Conservation (phyloP, 2,888 invertebrate genomes). For the Iphiclides podalirius region DNA sequence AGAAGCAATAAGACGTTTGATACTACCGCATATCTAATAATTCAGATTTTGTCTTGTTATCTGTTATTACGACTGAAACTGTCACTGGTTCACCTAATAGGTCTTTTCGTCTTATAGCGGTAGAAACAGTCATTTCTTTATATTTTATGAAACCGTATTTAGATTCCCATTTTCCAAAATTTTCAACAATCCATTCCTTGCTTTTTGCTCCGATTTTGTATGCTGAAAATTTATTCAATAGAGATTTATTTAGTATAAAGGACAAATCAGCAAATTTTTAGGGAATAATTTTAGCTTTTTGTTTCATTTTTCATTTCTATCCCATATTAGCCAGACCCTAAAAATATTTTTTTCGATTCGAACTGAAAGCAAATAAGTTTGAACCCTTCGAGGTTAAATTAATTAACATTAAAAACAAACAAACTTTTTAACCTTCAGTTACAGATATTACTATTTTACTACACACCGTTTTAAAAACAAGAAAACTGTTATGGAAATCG, state of each 20-base stretch:
- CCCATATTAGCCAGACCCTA: no score
- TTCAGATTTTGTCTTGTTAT: slow-evolving; percentile 43
- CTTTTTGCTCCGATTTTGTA: slow-evolving; percentile 44
- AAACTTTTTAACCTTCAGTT: no score
- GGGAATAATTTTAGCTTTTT: no score
- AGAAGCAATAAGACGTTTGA: no score
- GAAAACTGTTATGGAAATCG: no score
- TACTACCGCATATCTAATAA: slow-evolving; percentile 42
- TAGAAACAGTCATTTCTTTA: slow-evolving; percentile 30
- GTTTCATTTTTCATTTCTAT: neutral
- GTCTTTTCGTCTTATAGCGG: slow-evolving; percentile 47
- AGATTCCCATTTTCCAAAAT: slow-evolving; percentile 49
- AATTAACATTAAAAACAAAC: no score
- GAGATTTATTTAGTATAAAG: no score
- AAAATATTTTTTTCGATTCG: neutral
- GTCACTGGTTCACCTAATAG: slow-evolving; percentile 35
- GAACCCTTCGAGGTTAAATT: no score
- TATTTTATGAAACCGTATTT: slow-evolving; percentile 38
- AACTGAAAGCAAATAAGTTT: neutral
- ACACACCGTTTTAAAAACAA: no score
- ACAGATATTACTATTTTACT: no score
- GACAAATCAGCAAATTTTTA: no score
- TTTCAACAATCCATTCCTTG: slow-evolving; percentile 40
- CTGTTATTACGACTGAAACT: slow-evolving; percentile 31
- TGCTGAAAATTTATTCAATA: slow-evolving; percentile 36